Percentiles rank a stretch among this genome's conserved stretches.
phyloP scores from a whole-genome alignment of 2,888 invertebrate species.

The Malthinus seriepunctatus region DNA sequence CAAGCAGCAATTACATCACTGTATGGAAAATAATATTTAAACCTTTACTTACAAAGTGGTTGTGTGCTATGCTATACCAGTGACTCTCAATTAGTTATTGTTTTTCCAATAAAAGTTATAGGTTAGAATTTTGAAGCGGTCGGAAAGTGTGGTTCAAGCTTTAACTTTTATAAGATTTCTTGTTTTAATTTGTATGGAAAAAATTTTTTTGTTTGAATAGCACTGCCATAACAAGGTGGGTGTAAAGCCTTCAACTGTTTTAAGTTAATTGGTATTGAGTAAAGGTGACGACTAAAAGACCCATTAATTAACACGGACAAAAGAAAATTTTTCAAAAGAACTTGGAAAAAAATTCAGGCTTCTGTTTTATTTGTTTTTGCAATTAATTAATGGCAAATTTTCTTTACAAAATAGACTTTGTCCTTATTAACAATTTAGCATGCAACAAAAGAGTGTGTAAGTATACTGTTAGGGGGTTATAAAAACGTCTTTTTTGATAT shows the following conservation, averaged over 20 bases:
- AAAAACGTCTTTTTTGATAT: constrained; percentile 15
- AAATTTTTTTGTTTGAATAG: not conserved
- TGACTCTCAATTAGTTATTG: not conserved
- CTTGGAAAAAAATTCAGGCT: constrained; percentile 13
- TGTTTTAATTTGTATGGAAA: not conserved
- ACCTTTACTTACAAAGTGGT: constrained; percentile 21
- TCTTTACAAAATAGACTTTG: too few relatives aligned
- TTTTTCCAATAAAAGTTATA: not conserved
- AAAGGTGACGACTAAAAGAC: constrained; percentile 38
- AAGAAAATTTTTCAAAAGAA: constrained; percentile 35
- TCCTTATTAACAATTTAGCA: too few relatives aligned
- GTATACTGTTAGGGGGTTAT: not conserved
- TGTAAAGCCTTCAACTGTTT: constrained; percentile 22
- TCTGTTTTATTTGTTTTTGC: constrained; percentile 11
- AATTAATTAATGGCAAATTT: constrained; percentile 17
- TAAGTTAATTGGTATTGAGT: constrained; percentile 41
- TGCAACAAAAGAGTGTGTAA: too few relatives aligned
- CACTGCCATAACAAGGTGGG: constrained; percentile 5
- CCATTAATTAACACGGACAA: constrained; percentile 42
- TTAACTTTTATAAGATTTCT: not conserved
- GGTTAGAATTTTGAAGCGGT: not conserved
- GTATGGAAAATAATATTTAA: constrained; percentile 34
- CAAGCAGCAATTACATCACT: constrained; percentile 35
- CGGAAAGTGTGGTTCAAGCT: not conserved
- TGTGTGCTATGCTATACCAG: constrained; percentile 2